These are phyloP conservation scores for Ormyrus thymus DNA, from an alignment of 2,888 invertebrate genomes.

Conservation along the genomic window DNA sequence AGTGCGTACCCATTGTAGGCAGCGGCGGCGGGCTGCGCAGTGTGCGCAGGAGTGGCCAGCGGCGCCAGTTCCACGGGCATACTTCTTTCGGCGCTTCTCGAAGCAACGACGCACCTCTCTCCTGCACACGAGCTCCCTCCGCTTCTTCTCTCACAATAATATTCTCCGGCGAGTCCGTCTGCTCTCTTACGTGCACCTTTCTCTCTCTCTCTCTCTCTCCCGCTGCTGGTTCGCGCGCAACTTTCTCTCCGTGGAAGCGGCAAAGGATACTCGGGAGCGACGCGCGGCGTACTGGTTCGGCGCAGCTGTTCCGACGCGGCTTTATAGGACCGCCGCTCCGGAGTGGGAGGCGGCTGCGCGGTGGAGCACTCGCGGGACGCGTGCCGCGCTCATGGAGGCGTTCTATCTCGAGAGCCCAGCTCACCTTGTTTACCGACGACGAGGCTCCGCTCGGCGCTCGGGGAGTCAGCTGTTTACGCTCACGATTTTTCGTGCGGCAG, in stretches of 20 bases:
- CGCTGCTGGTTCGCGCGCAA: too few species aligned
- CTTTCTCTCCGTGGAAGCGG: too few species aligned
- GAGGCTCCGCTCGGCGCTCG: neutral
- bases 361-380: slow-evolving; percentile 59
- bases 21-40: slow-evolving; percentile 41
- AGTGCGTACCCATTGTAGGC: slow-evolving; percentile 59
- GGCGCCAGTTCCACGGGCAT: slow-evolving; percentile 69
- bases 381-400: slow-evolving; percentile 61
- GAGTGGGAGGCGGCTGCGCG: neutral
- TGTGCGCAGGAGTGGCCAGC: slow-evolving; percentile 60
- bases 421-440: neutral
- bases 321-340: slow-evolving; percentile 61
- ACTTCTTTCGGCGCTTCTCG: slow-evolving; percentile 9
- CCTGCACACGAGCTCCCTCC: too few species aligned
- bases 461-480: neutral
- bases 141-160: too few species aligned
- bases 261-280: slow-evolving; percentile 16
- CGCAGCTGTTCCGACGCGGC: slow-evolving; percentile 56
- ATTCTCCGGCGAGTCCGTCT: too few species aligned
- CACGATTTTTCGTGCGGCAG: too few species aligned
- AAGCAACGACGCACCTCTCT: neutral
- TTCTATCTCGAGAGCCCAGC: neutral
- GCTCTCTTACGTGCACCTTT: too few species aligned
- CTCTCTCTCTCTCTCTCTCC: too few species aligned
- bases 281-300: slow-evolving; percentile 63